Base-by-base conservation (phyloP, 1,140 invertebrate genomes). In the Aphaenogaster ashmeadi region DNA sequence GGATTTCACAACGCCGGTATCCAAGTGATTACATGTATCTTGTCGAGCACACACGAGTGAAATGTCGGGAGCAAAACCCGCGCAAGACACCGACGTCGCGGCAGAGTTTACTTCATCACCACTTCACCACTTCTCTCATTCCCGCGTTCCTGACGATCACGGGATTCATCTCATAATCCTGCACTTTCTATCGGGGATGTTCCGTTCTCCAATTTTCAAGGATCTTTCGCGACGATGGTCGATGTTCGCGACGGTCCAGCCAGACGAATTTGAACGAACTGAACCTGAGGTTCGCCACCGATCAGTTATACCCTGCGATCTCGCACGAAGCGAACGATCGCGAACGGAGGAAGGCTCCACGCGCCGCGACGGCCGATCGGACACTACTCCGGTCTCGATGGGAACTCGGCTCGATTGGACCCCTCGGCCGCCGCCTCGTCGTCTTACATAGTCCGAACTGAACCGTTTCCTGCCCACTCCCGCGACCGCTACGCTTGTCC, bases 341-440 rank as follows among this genome's bases (percentile, higher is more conserved):
- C 27, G 18, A 62, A 52, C 6, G 41, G 27, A 2, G 38, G 18
- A 36, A 71, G 64, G 87, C 50, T 90, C 89, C 91, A 92, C 89
- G 90, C 88, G 79, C 75, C 88, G 87, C 90, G 89, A 90, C 89
- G 88, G 87, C 90, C 60, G 93, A 92, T 93, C 88, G 90, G 90
- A 90, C 80, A 93, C 75, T 66, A 52, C 77, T 93, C 88, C 81
- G 52, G 87, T 56, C 91, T 91, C 69, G 90, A 91, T 74, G 85
- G 87, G 66, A 85, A 89, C 89, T 86, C 85, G 86, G 62, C 86
- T 86, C 87, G 58, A 87, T 90, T 88, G 50, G 89, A 92, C 89
- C 89, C 92, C 90, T 86, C 89, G 62, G 33, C 87, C 66, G 87
- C 56, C 89, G 89, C 69, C 52, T 78, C 85, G 85, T 64, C 91